Evolutionary conservation across 2,888 invertebrate genomes (phyloP).

Genomic region (Epirrhoe tristata): DNA sequence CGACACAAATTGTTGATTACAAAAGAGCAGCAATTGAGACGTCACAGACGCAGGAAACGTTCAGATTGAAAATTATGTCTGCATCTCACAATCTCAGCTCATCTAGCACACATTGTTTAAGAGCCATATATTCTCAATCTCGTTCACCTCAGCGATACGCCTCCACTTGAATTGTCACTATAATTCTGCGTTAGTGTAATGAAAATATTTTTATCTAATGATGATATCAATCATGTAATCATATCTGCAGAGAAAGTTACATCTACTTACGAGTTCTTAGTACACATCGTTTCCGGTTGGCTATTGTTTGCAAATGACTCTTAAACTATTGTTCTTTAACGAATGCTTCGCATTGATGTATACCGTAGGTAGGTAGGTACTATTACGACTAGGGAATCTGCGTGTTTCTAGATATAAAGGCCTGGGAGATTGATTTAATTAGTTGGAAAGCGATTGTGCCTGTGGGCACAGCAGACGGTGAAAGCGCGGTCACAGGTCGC

Average conservation of each 20-base stretch:
- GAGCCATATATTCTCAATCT: constrained; percentile 30
- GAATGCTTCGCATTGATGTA: constrained; percentile 43
- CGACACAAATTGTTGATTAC: constrained; percentile 82
- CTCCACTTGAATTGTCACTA: neutral
- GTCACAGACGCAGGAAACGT: constrained; percentile 77
- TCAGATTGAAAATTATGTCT: constrained; percentile 81
- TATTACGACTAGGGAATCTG: constrained; percentile 37
- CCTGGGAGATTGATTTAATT: constrained; percentile 48
- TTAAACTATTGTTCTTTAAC: constrained; percentile 55
- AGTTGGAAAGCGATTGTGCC: constrained; percentile 51
- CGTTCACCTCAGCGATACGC: constrained; percentile 6
- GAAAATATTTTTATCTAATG: constrained; percentile 23
- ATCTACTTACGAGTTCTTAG: constrained; percentile 53
- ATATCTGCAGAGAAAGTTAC: constrained; percentile 60
- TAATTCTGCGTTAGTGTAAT: constrained; percentile 12
- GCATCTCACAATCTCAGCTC: constrained; percentile 56
- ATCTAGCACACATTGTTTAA: constrained; percentile 47
- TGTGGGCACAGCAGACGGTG: constrained; percentile 60
- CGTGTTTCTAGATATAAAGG: constrained; percentile 43
- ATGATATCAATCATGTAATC: constrained; percentile 57
- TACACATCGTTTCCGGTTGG: constrained; percentile 63
- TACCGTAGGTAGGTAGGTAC: constrained; percentile 29
- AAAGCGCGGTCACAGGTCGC: constrained; percentile 71
- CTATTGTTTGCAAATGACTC: constrained; percentile 76
- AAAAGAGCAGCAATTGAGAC: constrained; percentile 84